Conservation (phyloP, 2,113 vertebrate genomes). For the Antennarius striatus region DNA sequence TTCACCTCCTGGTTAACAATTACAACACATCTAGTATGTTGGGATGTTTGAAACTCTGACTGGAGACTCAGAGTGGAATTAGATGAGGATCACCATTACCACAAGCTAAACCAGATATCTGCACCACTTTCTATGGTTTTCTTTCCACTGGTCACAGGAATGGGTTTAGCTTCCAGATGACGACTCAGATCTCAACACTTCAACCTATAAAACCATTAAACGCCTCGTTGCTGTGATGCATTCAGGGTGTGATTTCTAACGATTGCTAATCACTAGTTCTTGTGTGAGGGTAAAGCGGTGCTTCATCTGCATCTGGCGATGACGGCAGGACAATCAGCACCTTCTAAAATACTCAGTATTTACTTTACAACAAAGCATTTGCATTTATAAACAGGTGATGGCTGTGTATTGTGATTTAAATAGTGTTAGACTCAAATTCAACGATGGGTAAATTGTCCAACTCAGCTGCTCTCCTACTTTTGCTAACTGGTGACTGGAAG, state of each 20-base stretch:
- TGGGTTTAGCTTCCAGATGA: slow-evolving; percentile 58
- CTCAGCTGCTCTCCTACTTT: slow-evolving; percentile 33
- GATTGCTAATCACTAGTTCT: slow-evolving; percentile 27
- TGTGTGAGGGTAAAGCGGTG: slow-evolving; percentile 14
- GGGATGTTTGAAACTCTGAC: too few species aligned
- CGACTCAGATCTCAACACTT: slow-evolving; percentile 42
- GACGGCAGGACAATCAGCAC: slow-evolving; percentile 12
- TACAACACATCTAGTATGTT: too few species aligned
- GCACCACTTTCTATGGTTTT: too few species aligned
- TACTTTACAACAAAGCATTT: slow-evolving; percentile 28
- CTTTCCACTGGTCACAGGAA: slow-evolving; percentile 28
- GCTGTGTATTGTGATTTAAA: slow-evolving; percentile 60
- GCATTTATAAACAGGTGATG: slow-evolving; percentile 19
- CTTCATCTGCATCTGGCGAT: slow-evolving; percentile 33
- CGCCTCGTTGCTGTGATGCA: too few species aligned
- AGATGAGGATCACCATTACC: too few species aligned
- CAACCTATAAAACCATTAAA: too few species aligned
- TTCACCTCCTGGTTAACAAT: too few species aligned
- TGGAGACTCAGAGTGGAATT: too few species aligned
- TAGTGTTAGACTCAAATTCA: slow-evolving; percentile 31
- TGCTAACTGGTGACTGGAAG: slow-evolving; percentile 2
- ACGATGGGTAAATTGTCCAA: slow-evolving; percentile 52
- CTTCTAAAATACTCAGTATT: slow-evolving; percentile 4
- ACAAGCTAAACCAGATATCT: too few species aligned
- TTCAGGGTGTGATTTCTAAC: neutral